Base-by-base conservation (phyloP, 2,888 invertebrate species). In the Barypeithes pellucidus region DNA sequence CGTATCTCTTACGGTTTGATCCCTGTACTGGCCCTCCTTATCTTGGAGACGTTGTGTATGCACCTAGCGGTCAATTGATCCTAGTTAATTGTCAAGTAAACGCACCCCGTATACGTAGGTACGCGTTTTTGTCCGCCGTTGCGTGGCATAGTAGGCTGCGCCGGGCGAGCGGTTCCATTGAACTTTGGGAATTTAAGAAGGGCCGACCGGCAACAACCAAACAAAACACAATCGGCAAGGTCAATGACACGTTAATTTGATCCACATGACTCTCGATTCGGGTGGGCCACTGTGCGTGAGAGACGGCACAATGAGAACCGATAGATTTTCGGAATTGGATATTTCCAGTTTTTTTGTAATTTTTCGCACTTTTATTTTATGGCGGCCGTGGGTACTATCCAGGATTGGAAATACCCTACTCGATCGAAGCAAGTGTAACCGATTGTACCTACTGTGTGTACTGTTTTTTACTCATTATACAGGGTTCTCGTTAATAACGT, bases 241-340 rank as follows among this genome's bases (percentile, higher is more conserved):
- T 79, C 78, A 79, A 78, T 79, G 78, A 79, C 79, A 79, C 75
- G 71, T 70, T 75, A 74, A 78, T 76, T 76, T 73, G 75, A 75
- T 70, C 70, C 69, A 70, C 67, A 72, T 68, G 72, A 67, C 52
- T 47, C 72, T 16, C 57, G 22, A 14, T 67, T 50, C 62, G 45
- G 43, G 41, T 47, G 45, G 62, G 60, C 60, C 22, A 59, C 7
- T 43, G 29, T 69, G 43, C 47, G 60, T 68, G 29, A 22, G 68
- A 68, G 54, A 33, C n/a, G n/a, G n/a, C 22, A 22, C 52, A 33
- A 16, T n/a, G 33, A 16, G 54, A 29, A 11, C 18, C 52, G 69
- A 29, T 29, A 62, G 50, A 29, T 43, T 50, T 54, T 60, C 57
- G 50, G 47, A 61, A 72, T 67, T 61, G 61, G 72, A 61, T 66